Evolutionary conservation across 2,888 invertebrate species (phyloP), one percentile per base, ranked within the genome.

Genomic region (Drosophila kuntzei): DNA sequence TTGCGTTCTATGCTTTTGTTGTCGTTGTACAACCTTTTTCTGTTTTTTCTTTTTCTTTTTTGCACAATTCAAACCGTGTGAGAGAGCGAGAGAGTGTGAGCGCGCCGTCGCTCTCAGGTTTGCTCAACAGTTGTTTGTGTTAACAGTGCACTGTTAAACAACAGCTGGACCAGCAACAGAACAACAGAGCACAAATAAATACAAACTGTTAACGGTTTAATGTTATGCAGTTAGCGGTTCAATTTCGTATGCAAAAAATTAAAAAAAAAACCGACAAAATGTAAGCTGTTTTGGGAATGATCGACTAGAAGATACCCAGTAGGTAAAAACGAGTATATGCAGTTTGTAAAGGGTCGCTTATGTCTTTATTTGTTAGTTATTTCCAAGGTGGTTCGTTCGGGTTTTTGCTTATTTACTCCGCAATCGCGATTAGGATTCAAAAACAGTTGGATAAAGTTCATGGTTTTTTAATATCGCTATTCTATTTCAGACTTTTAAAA

Each of bases 1-100:
- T 76, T 76, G 78, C 72, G 78, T 76, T 76, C 79, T 78, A 74
- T 76, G 79, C 79, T 76, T 78, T 76, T 77, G 79, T 65, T 71
- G 77, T 74, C 58, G 74, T 78, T 63, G 61, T 72, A 65, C 60
- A 53, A 69, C 20, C 22, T 43, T 54, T 54, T 53, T 60, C 11
- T 22, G 27, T 36, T 39, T 64, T 44, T 34, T 54, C 49, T 44
- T 58, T n/a, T 25, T 37, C 37, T 41, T 75, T 76, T 75, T 76
- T 61, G 60, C 75, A 71, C 60, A 74, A 65, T 41, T 60, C 49
- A 59, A 55, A 27, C 53, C 47, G 49, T 63, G 22, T 39, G 69
- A 44, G 58, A 49, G 46, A 36, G 61, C 39, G 36, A 53, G 36
- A 34, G 46, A 46, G 51, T 34, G 58, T 37, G 53, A 53, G 78